Evolutionary conservation across 2,888 invertebrate species (phyloP), one percentile per base, ranked within the genome.

Genomic region (Eumerus sabulonum): DNA sequence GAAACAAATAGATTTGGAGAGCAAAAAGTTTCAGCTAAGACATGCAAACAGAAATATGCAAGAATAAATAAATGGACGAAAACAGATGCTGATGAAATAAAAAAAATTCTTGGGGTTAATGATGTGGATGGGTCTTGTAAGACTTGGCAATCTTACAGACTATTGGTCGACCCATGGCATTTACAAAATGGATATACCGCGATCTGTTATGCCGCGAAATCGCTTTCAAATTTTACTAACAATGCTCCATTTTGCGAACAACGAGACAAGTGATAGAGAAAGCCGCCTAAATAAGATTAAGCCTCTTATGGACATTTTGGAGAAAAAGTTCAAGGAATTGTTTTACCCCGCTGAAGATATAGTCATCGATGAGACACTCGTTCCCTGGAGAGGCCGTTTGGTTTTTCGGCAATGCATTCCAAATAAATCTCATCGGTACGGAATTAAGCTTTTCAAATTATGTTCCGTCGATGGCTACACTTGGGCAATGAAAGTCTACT

Each of bases 361-460:
- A 16, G 63, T 67, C 11, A 60, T 82, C 56, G 76, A 82, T 44
- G 71, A 76, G 57, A 66, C 73, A 13, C 72, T 81, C 14, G 51
- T 74, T 66, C 76, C 73, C 47, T 81, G 70, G 74, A 57, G 74
- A 66, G 82, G 67, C 45, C 59, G 27, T 27, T 27, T 27, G 27
- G 76, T 68, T 57, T 79, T 81, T 40, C 51, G 67, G 57, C 76
- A 82, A 73, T 76, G 73, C 56, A 79, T 82, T 36, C 70, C 77
- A 9, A 76, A 67, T 53, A 79, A 79, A 16, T 59, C 68, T 56
- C 67, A 70, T 70, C 59, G 56, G n/a, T 76, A 76, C 54, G 71
- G 74, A 18, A 45, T 76, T 35, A 74, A 77, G 36, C 48, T 71
- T 7, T 82, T 77, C 68, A 62, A 67, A 59, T 42, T 72, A 36